Evolutionary conservation across 2,888 invertebrate genomes (phyloP), one percentile per base, ranked within the genome.

Genomic region (Nasonovia ribisnigri): DNA sequence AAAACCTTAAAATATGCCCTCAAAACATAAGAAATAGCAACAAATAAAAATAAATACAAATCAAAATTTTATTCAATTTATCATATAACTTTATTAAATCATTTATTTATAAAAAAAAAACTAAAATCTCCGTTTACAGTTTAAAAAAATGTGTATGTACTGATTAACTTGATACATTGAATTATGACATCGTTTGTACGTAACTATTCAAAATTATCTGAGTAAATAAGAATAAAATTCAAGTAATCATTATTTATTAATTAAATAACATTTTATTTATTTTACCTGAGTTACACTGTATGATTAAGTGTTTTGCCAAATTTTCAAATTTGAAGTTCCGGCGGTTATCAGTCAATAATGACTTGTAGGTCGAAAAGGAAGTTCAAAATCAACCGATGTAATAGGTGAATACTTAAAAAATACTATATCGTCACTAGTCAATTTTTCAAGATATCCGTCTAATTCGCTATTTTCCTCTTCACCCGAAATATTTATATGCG

Each of bases 11-110:
- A 92, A 87, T 92, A 92, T 92, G 92, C 92, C 92, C 87, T 92
- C 87, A 92, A 92, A 92, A 92, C 60, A 92, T 87, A 36, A 87
- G 87, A 92, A 92, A 91, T 91, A 84, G 84, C 91, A 91, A 91
- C 43, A 84, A 91, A 91, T 84, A 84, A 84, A 91, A 91, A 91
- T 84, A 90, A 36, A 77, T 90, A 90, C 43, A 67, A 90, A 90
- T 90, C 60, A 90, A 90, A 60, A 90, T 90, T 67, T 6, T 90
- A 90, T 90, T 90, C 20, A 88, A 88, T 88, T 88, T 51, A 88
- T 51, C 88, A 88, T 88, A 36, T 20, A 51, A 36, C 87, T 88
- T 88, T 51, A 88, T 88, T 88, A 88, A 88, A 51, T 88, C 36
- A 88, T 88, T 4, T 36, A 88, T 51, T 88, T 88, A 88, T 88